Evolutionary conservation across 2,888 invertebrate species (phyloP), one percentile per base, ranked within the genome.

Genomic region (Pterobdella sp.): DNA sequence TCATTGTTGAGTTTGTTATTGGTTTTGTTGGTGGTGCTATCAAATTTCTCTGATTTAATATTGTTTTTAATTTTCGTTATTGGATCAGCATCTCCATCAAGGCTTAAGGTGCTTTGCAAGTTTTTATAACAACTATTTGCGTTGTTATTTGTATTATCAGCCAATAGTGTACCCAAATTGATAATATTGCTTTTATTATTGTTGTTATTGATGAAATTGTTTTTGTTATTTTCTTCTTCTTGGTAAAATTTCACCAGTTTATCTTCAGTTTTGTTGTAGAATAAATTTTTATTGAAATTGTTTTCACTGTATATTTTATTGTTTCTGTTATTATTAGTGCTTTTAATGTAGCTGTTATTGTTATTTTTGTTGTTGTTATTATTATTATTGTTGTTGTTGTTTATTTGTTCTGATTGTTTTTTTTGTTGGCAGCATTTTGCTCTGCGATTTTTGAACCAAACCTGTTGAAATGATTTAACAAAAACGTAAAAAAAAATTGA

Each of bases 401-500:
- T 42, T 18, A 56, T 22, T 56, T 56, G 60, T 4, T 56, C 60
- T 56, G 60, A 14, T 7, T 22, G n/a, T 56, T 56, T 56, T n/a
- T 56, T 56, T 56, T 56, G 60, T 56, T 56, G 60, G 26, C 60
- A 56, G n/a, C 60, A 56, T 56, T 56, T 56, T 4, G 60, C 60
- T 56, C 60, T 56, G 3, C 60, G 60, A 22, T 56, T 56, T 56
- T 56, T 56, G 60, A 56, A 56, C 60, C 60, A 56, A 7, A 56
- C 60, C 60, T 56, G 60, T 3, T 22, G 22, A 42, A 14, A 14
- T 42, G n/a, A n/a, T n/a, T n/a, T n/a, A n/a, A n/a, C n/a, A n/a
- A n/a, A n/a, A n/a, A n/a, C n/a, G n/a, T n/a, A n/a, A n/a, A n/a
- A n/a, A n/a, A n/a, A n/a, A n/a, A n/a, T n/a, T n/a, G n/a, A n/a